These are phyloP conservation scores for Myrmophylax atrothorax DNA, from an alignment of 2,113 vertebrate genomes.

Conservation along the genomic window DNA sequence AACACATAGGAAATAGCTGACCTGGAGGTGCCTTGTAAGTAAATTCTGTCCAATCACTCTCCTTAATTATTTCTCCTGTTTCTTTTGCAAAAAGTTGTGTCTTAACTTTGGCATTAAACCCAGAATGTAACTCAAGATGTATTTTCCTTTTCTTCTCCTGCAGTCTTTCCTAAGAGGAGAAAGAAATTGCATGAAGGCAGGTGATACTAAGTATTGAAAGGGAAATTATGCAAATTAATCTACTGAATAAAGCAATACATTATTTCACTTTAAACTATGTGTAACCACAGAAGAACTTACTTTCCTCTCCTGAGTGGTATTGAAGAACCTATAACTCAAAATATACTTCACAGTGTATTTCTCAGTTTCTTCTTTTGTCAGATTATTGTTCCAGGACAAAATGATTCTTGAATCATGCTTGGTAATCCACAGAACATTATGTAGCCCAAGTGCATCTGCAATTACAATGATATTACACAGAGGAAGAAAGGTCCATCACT, in stretches of 20 bases:
- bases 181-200: not conserved
- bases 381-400: constrained; percentile 47
- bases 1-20: not conserved
- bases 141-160: constrained; percentile 32
- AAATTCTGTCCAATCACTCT: constrained; percentile 48
- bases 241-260: not conserved
- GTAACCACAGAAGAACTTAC: constrained; percentile 21
- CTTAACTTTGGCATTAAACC: constrained; percentile 63
- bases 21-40: constrained; percentile 55
- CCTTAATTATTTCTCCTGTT: not conserved
- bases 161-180: constrained; percentile 25
- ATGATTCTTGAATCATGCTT: not conserved
- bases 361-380: constrained; percentile 43
- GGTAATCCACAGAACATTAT: not conserved
- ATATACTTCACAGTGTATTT: constrained; percentile 53
- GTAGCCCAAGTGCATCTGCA: constrained; percentile 8
- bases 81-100: constrained; percentile 40
- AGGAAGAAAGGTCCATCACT: not conserved
- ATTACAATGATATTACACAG: not conserved
- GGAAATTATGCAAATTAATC: not conserved
- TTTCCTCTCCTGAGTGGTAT: not conserved
- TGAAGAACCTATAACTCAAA: constrained; percentile 56
- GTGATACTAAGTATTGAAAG: not conserved
- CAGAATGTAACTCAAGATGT: constrained; percentile 18
- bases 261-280: not conserved